Evolutionary conservation across 1,140 invertebrate genomes (phyloP).

Genomic region (Sitodiplosis mosellana): DNA sequence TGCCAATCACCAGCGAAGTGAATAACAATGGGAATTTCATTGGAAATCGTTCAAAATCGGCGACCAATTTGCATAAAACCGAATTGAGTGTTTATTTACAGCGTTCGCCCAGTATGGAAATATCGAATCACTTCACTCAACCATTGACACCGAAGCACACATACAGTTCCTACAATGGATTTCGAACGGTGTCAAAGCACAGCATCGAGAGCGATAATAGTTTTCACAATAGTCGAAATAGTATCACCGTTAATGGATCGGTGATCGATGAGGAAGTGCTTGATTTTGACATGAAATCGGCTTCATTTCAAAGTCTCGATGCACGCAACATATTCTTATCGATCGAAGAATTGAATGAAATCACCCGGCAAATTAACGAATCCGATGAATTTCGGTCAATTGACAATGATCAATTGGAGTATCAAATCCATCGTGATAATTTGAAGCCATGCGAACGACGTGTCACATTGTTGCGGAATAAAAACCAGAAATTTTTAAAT

Average conservation of each 20-base stretch:
- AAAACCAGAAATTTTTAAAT: constrained; percentile 17
- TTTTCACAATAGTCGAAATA: constrained; percentile 5
- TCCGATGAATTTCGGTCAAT: constrained; percentile 16
- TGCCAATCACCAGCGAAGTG: background rate
- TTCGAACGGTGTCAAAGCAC: background rate
- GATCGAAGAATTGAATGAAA: constrained; percentile 23
- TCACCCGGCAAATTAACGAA: constrained; percentile 21
- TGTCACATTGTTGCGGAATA: constrained; percentile 22
- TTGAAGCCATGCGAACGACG: constrained; percentile 18
- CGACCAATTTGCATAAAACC: constrained; percentile 19
- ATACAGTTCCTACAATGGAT: no score
- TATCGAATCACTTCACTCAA: constrained; percentile 2
- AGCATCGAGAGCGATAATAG: constrained; percentile 5
- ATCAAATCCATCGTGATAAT: constrained; percentile 21
- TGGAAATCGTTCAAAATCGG: constrained; percentile 16
- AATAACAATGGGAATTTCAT: no score
- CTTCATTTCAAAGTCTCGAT: constrained; percentile 21
- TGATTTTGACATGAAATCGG: constrained; percentile 22
- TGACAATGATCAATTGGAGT: constrained; percentile 13
- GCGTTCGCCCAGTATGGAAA: constrained; percentile 17
- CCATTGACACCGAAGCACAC: no score
- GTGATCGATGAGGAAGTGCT: constrained; percentile 11
- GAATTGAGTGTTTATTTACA: constrained; percentile 19
- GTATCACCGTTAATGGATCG: constrained; percentile 4
- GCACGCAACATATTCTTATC: constrained; percentile 20